phyloP scores from a whole-genome alignment of 2,888 invertebrate species.

The Macaria notata region DNA sequence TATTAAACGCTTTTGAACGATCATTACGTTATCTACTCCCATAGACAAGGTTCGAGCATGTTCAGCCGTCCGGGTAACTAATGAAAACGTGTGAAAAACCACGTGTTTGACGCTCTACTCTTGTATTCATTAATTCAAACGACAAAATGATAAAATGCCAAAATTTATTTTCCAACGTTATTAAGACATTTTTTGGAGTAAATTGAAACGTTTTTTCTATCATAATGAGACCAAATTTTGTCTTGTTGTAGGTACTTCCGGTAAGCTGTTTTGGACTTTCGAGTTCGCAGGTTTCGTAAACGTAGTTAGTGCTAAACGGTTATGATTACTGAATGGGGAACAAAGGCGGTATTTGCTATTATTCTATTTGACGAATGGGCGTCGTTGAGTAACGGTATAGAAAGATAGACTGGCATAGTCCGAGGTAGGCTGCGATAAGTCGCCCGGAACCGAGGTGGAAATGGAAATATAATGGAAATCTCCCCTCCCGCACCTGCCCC shows the following conservation, averaged over 20 bases:
- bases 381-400: constrained; percentile 72
- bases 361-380: constrained; percentile 59
- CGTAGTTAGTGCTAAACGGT: constrained; percentile 11
- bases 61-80: constrained; percentile 31
- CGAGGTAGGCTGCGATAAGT: constrained; percentile 80
- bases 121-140: constrained; percentile 41
- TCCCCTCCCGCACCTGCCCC: constrained; percentile 43
- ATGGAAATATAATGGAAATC: constrained; percentile 81
- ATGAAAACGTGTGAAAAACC: constrained; percentile 36
- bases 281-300: constrained; percentile 22
- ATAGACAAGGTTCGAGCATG: constrained; percentile 32
- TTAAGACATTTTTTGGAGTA: constrained; percentile 19
- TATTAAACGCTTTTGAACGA: constrained; percentile 15
- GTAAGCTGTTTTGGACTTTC: constrained; percentile 23
- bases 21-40: constrained; percentile 19
- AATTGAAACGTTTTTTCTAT: constrained; percentile 9
- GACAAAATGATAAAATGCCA: constrained; percentile 37
- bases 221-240: constrained; percentile 26
- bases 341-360: constrained; percentile 45
- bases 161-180: constrained; percentile 35
- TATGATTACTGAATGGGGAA: constrained; percentile 10
- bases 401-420: constrained; percentile 80
- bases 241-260: constrained; percentile 28
- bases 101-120: constrained; percentile 37
- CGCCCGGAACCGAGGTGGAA: constrained; percentile 78